Base-by-base conservation (phyloP, 92 coral and sea anemone species). In the Anthopleura xanthogrammica region DNA sequence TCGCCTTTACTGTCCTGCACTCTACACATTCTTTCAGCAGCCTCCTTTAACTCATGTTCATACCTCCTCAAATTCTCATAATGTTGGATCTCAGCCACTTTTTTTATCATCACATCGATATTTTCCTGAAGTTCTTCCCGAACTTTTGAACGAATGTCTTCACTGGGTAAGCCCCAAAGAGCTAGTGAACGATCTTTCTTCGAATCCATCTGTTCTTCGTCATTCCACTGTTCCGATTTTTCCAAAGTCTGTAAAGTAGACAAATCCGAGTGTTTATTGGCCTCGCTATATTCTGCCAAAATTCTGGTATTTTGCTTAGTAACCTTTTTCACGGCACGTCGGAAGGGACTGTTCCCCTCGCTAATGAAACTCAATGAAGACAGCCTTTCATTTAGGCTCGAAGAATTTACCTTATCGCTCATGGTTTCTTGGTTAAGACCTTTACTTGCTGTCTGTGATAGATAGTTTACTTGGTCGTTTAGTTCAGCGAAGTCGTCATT, bases 81-180 rank as follows among this genome's bases (percentile, higher is more conserved):
- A 75, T 94, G 89, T 76, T 96, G 98, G 43, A 94, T 90, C 75
- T 96, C 99, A 2, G 99, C 99, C 58, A 96, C 78, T 83, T 96
- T 96, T 19, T 95, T 90, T 54, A 94, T 89, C 71, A 96, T 82
- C 24, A 94, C 90, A 12, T 94, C 98, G 20, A 92, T 84, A 74
- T 90, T 90, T 60, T 89, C 94, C 24, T 86, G 86, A 19, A 94
- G 85, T 84, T 87, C 88, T 17, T 85, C 83, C 0, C 88, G 83
- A 65, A 85, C 80, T 52, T 85, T 68, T 10, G 88, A 78, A 5
- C 88, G 80, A 24, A 85, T 54, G 10, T 75, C 79, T 8, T 78
- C 88, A 23, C 66, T 68, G 6, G 88, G 73, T 17, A 85, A 56
- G 39, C 40, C 72, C 88, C 82, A 66, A 4, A 85, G 41, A 42